These are phyloP conservation scores for Corythornis madagascariensis DNA, from an alignment of 2,113 vertebrate genomes.

Conservation along the genomic window DNA sequence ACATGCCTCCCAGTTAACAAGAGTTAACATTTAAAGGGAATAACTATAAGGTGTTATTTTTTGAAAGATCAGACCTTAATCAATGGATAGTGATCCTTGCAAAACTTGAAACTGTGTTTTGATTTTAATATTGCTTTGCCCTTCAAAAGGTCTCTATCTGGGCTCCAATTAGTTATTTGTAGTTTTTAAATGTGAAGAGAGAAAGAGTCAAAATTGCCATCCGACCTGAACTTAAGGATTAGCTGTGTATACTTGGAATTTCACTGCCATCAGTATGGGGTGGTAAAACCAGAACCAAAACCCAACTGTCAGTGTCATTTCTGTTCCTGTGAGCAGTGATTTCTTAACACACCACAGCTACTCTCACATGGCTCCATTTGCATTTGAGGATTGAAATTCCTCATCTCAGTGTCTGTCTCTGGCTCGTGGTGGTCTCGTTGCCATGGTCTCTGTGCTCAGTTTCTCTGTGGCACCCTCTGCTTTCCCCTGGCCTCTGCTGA, in stretches of 20 bases:
- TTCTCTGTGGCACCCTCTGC: not conserved
- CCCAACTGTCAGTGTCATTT: not conserved
- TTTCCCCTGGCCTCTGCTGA: not conserved
- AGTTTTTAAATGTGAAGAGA: not conserved
- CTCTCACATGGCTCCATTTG: not conserved
- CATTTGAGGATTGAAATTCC: not conserved
- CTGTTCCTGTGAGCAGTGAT: not conserved
- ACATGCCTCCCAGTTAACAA: constrained; percentile 50
- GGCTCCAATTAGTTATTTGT: not conserved
- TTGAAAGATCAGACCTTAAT: constrained; percentile 36
- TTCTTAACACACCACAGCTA: not conserved
- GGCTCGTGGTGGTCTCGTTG: not conserved
- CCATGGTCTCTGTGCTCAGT: too few species aligned
- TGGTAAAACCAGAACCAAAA: not conserved
- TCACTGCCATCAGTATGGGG: not conserved
- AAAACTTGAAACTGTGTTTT: not conserved
- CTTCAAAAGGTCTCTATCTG: not conserved
- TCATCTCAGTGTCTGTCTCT: not conserved
- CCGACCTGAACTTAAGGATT: not conserved
- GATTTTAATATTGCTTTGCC: not conserved
- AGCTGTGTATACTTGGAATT: not conserved
- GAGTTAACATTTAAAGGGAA: constrained; percentile 56
- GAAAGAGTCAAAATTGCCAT: not conserved
- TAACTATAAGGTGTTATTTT: constrained; percentile 36
- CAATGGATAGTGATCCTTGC: constrained; percentile 1